phyloP scores from a whole-genome alignment of 2,113 vertebrate genomes.

The Empidonax alnorum region DNA sequence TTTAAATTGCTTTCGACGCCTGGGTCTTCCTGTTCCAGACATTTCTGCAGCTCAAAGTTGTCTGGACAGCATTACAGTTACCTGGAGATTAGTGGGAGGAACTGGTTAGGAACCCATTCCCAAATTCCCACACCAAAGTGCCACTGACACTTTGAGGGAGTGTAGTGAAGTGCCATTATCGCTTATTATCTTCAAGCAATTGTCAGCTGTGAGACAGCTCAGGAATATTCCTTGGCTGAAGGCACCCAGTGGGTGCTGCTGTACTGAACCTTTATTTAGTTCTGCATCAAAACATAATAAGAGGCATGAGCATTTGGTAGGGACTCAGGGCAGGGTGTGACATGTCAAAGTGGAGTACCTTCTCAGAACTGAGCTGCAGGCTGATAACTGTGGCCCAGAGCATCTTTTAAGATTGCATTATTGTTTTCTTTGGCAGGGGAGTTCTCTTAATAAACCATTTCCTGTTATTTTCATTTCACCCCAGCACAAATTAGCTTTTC shows the following conservation, averaged over 20 bases:
- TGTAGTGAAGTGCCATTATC: neutral
- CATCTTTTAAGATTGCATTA: neutral
- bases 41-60: neutral
- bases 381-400: neutral
- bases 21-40: neutral
- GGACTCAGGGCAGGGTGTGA: neutral
- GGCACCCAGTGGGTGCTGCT: neutral
- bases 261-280: neutral
- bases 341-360: neutral
- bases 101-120: neutral
- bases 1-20: neutral
- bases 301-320: neutral
- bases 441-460: neutral
- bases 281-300: rapidly evolving
- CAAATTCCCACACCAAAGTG: neutral
- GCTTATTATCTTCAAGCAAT: no score
- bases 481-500: neutral
- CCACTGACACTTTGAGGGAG: neutral
- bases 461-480: neutral
- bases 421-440: neutral
- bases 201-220: neutral
- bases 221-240: neutral
- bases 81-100: neutral
- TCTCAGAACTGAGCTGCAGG: neutral
- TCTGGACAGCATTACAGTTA: neutral